Base-by-base conservation (phyloP, 1,140 invertebrate genomes). In the Teleogryllus occipitalis region DNA sequence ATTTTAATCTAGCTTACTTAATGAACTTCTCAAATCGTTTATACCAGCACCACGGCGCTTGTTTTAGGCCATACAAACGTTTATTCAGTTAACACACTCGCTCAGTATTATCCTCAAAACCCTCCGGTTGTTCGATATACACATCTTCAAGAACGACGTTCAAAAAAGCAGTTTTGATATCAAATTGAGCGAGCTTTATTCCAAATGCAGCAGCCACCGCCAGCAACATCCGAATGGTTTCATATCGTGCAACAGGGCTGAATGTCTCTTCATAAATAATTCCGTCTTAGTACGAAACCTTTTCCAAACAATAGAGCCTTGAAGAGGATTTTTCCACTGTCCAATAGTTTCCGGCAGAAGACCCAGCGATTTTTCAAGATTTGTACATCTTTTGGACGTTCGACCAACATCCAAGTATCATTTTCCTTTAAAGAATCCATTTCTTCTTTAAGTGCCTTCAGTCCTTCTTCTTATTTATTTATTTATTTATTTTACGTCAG, bases 41-140 rank as follows among this genome's bases (percentile, higher is more conserved):
- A n/a, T n/a, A n/a, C n/a, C n/a, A n/a, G n/a, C n/a, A n/a, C n/a
- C n/a, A n/a, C n/a, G n/a, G n/a, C n/a, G n/a, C 84, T 81, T 89
- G 86, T 81, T 87, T 86, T 10, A 88, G 79, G 7, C 85, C 85
- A 81, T 88, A 88, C 8, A 88, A 39, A 18, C 83, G 84, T 81
- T 85, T 87, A 46, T 83, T 84, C 14, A 89, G 79, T 82, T 77
- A 82, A 39, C 82, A 39, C 82, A 84, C 82, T 82, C 77, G 81
- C 47, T 49, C 80, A 78, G 22, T 46, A 18, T 83, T 54, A 48
- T 82, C 81, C 47, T 83, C 80, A 76, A 84, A 86, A 18, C 86
- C 85, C 81, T 87, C 82, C 76, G 87, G 87, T 77, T 84, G 78
- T 80, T 82, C 49, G 83, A 88, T 85, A 78, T 83, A 88, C 1